Evolutionary conservation across 2,888 invertebrate species (phyloP), one percentile per base, ranked within the genome.

Genomic region (Leptura quadrifasciata): DNA sequence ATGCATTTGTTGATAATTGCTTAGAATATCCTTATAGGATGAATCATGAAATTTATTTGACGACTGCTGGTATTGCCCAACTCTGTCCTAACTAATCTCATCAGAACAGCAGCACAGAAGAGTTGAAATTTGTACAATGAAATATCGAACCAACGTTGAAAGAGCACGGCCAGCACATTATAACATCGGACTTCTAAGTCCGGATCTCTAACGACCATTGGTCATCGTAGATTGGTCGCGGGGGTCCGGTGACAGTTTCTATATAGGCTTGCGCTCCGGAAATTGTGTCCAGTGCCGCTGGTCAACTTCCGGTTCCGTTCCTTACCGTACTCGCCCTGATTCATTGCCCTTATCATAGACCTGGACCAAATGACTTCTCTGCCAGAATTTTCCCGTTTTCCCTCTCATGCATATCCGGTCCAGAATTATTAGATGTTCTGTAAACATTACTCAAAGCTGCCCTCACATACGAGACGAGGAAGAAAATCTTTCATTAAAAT

Each of bases 241-340:
- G 80, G 84, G 80, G 75, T 83, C 83, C 85, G 85, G 84, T 86
- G 88, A 87, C 88, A 86, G 86, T 83, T 87, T 83, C 85, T 86
- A 86, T 86, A 87, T 85, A 87, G 86, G 85, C 86, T 82, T 83
- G 85, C 84, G 84, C 83, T 81, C 88, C 87, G 89, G 89, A 89
- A 89, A 89, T 89, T 89, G 88, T 89, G 88, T 88, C 89, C 88
- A 88, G 86, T 87, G 87, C 86, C 77, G 77, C 86, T 85, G 87
- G 85, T 86, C 84, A 84, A 82, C 86, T 88, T 89, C 88, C 89
- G 87, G 86, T 86, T 88, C 88, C 87, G 88, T 85, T 88, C 86
- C 87, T 87, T 88, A 84, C 70, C 75, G 76, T 73, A 60, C 72
- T 64, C 76, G 79, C 72, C 78, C 83, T 85, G 84, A 86, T 85